A percentile compares a stretch with the other conserved stretches of the same genome.
These are phyloP conservation scores for Rhagoletis zephyria DNA, from an alignment of 1,140 invertebrate species.

Conservation along the genomic window DNA sequence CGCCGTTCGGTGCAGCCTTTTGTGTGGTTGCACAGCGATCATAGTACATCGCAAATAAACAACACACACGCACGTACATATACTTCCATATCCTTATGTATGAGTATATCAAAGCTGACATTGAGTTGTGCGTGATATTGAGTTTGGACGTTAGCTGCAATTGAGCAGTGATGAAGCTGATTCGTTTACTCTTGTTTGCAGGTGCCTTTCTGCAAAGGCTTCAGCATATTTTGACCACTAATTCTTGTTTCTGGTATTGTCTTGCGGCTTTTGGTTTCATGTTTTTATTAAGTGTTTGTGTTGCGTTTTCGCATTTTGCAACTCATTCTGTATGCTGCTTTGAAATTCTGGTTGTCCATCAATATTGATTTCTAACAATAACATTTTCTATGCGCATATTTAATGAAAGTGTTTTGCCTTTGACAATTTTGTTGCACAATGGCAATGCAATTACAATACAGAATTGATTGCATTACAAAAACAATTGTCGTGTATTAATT, in stretches of 20 bases:
- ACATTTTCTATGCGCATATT: conserved; percentile 25
- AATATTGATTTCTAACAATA: neutral
- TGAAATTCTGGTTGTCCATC: neutral
- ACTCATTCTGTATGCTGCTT: neutral
- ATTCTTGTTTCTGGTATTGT: neutral
- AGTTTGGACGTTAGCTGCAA: neutral
- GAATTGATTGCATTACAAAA: conserved; percentile 22
- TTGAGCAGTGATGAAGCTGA: neutral
- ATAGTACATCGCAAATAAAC: conserved; percentile 17
- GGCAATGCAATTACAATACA: neutral
- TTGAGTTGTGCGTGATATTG: neutral
- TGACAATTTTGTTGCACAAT: neutral
- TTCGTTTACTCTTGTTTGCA: neutral
- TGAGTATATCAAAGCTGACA: too few relatives aligned
- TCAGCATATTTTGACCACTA: neutral
- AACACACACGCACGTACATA: neutral
- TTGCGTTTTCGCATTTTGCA: neutral
- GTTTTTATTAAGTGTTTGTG: neutral
- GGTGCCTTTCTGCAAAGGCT: too few relatives aligned
- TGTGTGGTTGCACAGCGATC: neutral
- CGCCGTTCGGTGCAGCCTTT: neutral
- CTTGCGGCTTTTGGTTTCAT: neutral
- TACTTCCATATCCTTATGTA: neutral
- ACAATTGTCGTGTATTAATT: neutral
- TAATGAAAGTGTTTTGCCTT: too few relatives aligned